A percentile compares a stretch with the other conserved stretches of the same genome.
Conservation (phyloP, 2,888 invertebrate genomes). For the Melangyna quadrimaculata region DNA sequence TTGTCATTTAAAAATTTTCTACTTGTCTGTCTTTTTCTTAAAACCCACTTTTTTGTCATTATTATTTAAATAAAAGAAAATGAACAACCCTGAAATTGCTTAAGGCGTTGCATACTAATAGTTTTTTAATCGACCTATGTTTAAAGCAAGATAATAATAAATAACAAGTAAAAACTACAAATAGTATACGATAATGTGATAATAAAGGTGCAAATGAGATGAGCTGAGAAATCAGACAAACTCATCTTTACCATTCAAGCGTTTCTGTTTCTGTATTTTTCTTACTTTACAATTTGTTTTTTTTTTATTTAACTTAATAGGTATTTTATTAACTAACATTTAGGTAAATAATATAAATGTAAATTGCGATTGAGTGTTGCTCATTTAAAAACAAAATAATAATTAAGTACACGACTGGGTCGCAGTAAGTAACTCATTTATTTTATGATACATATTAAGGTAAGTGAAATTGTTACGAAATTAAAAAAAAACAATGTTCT, state of each 20-base stretch:
- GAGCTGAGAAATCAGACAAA: neutral
- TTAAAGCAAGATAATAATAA: neutral
- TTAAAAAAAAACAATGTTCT: too few relatives aligned
- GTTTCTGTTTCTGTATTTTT: too few relatives aligned
- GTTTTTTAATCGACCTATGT: slow-evolving; percentile 20
- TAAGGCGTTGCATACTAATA: slow-evolving; percentile 23
- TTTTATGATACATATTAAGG: too few relatives aligned
- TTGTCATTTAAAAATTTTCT: too few relatives aligned
- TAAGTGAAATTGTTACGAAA: too few relatives aligned
- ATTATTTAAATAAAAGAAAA: neutral
- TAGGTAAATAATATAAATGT: too few relatives aligned
- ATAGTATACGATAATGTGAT: neutral
- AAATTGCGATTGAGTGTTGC: neutral
- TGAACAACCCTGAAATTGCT: neutral
- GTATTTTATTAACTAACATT: neutral
- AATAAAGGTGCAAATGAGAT: neutral
- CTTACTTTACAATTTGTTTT: neutral
- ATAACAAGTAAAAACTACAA: neutral
- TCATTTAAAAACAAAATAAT: neutral
- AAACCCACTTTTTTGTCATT: slow-evolving; percentile 13
- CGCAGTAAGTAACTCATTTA: too few relatives aligned
- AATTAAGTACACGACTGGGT: neutral
- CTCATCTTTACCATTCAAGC: neutral
- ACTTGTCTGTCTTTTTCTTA: neutral
- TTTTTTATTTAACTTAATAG: neutral